Evolutionary conservation across 1,140 invertebrate genomes (phyloP), one percentile per base, ranked within the genome.

Genomic region (Nymphalis io): DNA sequence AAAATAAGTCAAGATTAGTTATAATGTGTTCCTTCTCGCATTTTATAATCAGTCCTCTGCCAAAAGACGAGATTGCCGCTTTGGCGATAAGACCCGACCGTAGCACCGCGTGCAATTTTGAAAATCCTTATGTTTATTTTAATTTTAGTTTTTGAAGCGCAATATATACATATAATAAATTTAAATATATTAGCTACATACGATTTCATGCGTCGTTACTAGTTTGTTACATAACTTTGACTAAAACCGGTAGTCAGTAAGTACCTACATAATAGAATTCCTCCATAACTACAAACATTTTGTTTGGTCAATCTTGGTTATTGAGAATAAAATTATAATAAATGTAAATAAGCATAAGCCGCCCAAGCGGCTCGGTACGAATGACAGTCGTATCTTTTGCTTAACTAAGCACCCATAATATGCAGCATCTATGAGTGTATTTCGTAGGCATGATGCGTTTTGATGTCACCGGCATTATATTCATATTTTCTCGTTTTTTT

Each of bases 311-410:
- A 39, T 44, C 51, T 63, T 53, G 8, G 20, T 63, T 27, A 63
- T 63, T 33, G 27, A 40, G 46, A 63, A 63, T 53, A 33, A 61
- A 61, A 61, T 48, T 4, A 55, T 55, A 20, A 46, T 61, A 48
- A 61, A 20, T n/a, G 10, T 11, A 20, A 51, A 55, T 55, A 55
- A 55, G 13, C 20, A 55, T 55, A 55, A 33, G 21, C 51, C 13
- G 12, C 21, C 51, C 20, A 23, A 21, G 18, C 51, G 51, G 51
- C 51, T 55, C 15, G 16, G 51, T 27, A 27, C 27, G 51, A 55
- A 18, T 18, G 39, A 59, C 39, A 10, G 18, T 39, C 38, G 16
- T 59, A 33, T 59, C n/a, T 40, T 59, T 59, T 59, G 57, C 33
- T 59, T 59, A 59, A 59, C 18, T n/a, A 39, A 59, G 38, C 57